Conservation (phyloP, 2,888 invertebrate species). For the Harmothoe impar region DNA sequence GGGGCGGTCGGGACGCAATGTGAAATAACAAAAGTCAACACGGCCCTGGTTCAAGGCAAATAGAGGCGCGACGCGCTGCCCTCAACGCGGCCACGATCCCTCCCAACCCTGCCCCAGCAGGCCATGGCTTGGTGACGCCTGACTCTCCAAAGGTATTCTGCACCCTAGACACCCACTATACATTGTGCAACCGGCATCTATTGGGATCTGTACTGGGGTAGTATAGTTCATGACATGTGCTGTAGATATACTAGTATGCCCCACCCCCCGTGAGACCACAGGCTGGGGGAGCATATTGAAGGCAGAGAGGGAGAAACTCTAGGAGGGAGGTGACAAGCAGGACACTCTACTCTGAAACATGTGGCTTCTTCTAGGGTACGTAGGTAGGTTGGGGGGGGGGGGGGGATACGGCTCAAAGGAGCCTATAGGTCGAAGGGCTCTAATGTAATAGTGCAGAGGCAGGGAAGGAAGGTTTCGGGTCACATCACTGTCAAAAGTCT, state of each 20-base stretch:
- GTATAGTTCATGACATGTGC: too few relatives aligned
- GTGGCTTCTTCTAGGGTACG: too few relatives aligned
- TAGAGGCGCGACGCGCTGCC: not conserved
- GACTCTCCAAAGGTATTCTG: too few relatives aligned
- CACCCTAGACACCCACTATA: too few relatives aligned
- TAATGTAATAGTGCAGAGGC: not conserved
- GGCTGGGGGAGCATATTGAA: too few relatives aligned
- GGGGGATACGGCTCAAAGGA: not conserved
- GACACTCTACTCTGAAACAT: not conserved
- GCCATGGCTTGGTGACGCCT: too few relatives aligned
- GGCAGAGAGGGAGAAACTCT: too few relatives aligned
- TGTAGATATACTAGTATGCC: too few relatives aligned
- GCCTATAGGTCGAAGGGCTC: slow-evolving; percentile 21
- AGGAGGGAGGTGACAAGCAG: not conserved
- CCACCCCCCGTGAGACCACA: too few relatives aligned
- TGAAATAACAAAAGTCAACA: slow-evolving; percentile 58
- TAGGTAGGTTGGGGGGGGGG: too few relatives aligned
- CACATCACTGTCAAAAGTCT: slow-evolving; percentile 7
- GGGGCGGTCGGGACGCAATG: slow-evolving; percentile 17
- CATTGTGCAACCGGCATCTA: too few relatives aligned
- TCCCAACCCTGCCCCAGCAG: not conserved
- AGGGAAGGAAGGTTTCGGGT: slow-evolving; percentile 1
- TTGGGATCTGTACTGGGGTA: too few relatives aligned
- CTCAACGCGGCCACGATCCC: not conserved
- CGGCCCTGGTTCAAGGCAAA: not conserved